Percentiles rank a stretch among this genome's conserved stretches.
Conservation (phyloP, 2,113 vertebrate genomes). For the Poeciliopsis occidentalis region DNA sequence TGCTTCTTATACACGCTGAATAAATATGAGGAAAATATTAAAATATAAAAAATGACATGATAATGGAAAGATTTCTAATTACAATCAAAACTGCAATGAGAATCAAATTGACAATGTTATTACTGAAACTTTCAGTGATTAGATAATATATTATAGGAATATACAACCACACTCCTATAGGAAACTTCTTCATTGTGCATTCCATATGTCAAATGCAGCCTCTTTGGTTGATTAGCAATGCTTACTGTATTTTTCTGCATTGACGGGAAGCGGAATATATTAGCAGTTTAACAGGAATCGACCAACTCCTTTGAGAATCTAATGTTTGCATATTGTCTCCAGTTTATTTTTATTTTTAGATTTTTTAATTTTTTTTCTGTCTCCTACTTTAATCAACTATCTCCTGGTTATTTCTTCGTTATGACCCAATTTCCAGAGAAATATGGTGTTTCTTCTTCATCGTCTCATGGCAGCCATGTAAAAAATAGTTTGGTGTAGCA, state of each 20-base stretch:
- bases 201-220: not conserved
- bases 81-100: not conserved
- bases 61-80: too few relatives aligned
- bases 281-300: not conserved
- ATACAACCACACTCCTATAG: not conserved
- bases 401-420: not conserved
- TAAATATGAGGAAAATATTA: not conserved
- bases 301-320: not conserved
- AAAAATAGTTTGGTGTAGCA: conserved; percentile 35
- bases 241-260: not conserved
- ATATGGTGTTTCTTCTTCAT: conserved; percentile 22
- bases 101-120: not conserved
- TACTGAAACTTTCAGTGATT: not conserved
- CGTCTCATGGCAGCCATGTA: conserved; percentile 9
- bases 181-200: not conserved
- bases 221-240: not conserved
- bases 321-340: not conserved
- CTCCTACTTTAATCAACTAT: not conserved
- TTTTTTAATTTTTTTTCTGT: not conserved
- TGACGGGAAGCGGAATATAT: not conserved
- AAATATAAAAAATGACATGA: not conserved
- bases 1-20: not conserved
- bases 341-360: conserved; percentile 9
- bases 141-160: not conserved
- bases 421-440: conserved; percentile 35